Conservation (phyloP, 2,888 invertebrate genomes). For the Endomychus coccineus region DNA sequence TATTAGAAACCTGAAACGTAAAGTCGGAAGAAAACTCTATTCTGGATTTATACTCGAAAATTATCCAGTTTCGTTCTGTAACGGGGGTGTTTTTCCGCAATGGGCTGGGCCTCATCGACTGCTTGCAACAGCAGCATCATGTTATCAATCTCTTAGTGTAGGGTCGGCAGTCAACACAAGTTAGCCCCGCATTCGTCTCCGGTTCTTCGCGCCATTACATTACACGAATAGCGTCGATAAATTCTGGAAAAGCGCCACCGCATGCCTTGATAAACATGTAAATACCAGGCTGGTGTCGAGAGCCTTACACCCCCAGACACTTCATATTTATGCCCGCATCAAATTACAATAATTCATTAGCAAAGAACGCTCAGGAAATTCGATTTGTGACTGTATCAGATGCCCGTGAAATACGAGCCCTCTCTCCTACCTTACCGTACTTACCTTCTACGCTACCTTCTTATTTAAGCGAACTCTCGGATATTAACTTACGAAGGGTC, state of each 20-base stretch:
- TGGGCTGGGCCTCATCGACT: too few species aligned
- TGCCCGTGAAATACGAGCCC: slow-evolving; percentile 28
- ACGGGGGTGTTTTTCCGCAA: too few species aligned
- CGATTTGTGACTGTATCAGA: slow-evolving; percentile 34
- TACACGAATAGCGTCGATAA: slow-evolving; percentile 37
- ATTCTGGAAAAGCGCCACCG: slow-evolving; percentile 33
- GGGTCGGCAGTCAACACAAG: slow-evolving; percentile 32
- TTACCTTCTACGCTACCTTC: too few species aligned
- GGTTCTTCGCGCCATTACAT: slow-evolving; percentile 38
- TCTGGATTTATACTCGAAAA: too few species aligned
- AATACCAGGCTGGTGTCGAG: slow-evolving; percentile 25
- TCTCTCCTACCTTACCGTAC: not conserved
- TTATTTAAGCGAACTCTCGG: too few species aligned
- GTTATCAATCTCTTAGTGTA: too few species aligned
- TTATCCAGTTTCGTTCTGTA: too few species aligned
- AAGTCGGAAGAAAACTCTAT: too few species aligned
- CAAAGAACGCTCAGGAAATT: slow-evolving; percentile 30
- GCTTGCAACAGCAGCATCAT: slow-evolving; percentile 2
- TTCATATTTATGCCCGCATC: slow-evolving; percentile 34
- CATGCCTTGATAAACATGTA: slow-evolving; percentile 40
- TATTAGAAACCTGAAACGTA: too few species aligned
- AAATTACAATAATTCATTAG: slow-evolving; percentile 41
- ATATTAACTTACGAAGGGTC: slow-evolving; percentile 33
- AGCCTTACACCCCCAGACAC: slow-evolving; percentile 15
- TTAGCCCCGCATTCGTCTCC: slow-evolving; percentile 38